phyloP scores from a whole-genome alignment of 2,888 invertebrate genomes.

The Vanessa cardui region DNA sequence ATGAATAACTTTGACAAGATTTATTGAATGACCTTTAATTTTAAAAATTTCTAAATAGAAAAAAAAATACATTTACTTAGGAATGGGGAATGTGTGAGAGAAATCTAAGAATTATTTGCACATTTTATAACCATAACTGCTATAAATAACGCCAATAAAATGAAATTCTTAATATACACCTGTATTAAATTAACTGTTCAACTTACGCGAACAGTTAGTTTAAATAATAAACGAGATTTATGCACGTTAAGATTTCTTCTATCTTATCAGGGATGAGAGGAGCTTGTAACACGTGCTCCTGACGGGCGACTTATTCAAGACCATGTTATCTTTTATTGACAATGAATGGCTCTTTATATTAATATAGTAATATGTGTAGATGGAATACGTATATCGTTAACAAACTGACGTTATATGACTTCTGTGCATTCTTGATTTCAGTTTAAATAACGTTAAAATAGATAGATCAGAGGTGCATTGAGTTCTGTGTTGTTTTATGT shows the following conservation, averaged over 20 bases:
- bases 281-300: conserved; percentile 48
- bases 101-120: no score
- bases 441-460: background rate
- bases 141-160: no score
- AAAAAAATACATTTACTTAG: no score
- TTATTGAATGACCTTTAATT: no score
- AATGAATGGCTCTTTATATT: conserved; percentile 49
- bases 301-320: conserved; percentile 43
- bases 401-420: background rate
- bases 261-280: conserved; percentile 56
- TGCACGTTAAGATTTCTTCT: conserved; percentile 41
- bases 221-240: conserved; percentile 24
- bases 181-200: background rate
- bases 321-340: conserved; percentile 52
- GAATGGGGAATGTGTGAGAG: no score
- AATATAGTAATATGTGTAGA: conserved; percentile 32
- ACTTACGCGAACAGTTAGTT: background rate
- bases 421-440: background rate
- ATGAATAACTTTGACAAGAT: no score
- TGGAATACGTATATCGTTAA: background rate
- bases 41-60: no score
- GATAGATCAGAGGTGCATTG: no score
- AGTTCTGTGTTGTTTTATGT: no score
- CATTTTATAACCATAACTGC: no score
- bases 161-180: no score